phyloP scores from a whole-genome alignment of 2,113 vertebrate species.

The Cololabis saira region DNA sequence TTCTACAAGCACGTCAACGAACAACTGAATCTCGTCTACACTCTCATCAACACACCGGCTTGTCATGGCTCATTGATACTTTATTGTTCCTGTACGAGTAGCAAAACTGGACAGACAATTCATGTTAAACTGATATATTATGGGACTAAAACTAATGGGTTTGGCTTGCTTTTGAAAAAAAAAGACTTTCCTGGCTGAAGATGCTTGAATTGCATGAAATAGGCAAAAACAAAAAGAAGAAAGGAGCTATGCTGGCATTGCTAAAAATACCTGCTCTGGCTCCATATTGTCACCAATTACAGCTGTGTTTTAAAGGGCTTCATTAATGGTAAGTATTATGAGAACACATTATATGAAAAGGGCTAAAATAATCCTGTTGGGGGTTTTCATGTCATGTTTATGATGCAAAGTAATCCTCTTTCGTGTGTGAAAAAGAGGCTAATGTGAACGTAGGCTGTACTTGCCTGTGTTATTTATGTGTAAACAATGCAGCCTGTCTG shows the following conservation, averaged over 20 bases:
- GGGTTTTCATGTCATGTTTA: constrained; percentile 53
- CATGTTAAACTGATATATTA: constrained; percentile 25
- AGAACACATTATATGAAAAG: constrained; percentile 45
- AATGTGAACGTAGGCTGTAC: constrained; percentile 53
- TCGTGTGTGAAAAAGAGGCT: constrained; percentile 51
- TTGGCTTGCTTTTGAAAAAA: constrained; percentile 1
- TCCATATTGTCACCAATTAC: constrained; percentile 12
- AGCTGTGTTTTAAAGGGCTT: constrained; percentile 40
- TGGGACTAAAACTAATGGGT: constrained; percentile 18
- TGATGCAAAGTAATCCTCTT: constrained; percentile 68
- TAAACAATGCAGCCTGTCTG: constrained; percentile 66
- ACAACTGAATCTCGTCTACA: constrained; percentile 72
- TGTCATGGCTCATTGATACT: constrained; percentile 35
- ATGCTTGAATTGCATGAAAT: no score
- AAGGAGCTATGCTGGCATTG: constrained; percentile 11
- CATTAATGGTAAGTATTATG: constrained; percentile 48
- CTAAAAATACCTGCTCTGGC: constrained; percentile 5
- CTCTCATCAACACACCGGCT: constrained; percentile 34
- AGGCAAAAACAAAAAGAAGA: neutral
- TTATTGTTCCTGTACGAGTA: constrained; percentile 13
- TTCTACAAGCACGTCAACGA: constrained; percentile 70
- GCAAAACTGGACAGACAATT: constrained; percentile 18
- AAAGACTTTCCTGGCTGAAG: no score
- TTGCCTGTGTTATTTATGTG: constrained; percentile 39
- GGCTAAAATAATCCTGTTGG: constrained; percentile 58